Evolutionary conservation across 2,888 invertebrate genomes (phyloP).

Genomic region (Adineta ricciae): DNA sequence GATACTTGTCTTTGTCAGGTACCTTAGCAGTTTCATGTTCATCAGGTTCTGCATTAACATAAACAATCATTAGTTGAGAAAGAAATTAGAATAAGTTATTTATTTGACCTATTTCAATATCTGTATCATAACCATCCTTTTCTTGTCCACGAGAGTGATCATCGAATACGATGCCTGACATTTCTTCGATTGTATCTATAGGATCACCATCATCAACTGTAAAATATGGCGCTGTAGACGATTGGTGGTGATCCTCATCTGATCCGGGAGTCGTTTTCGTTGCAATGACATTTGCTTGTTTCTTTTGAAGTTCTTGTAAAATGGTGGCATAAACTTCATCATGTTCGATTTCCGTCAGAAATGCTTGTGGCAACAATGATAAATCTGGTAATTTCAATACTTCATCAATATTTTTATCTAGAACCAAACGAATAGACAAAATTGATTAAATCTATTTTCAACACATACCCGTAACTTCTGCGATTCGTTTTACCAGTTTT

Average conservation of each 20-base stretch:
- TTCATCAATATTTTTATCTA: constrained; percentile 10
- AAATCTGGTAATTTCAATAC: not conserved
- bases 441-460: not conserved
- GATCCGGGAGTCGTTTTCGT: not conserved
- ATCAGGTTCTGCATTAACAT: not conserved
- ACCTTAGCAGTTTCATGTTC: not conserved
- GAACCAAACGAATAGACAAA: not conserved
- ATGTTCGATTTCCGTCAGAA: not conserved
- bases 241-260: not conserved
- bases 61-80: not conserved
- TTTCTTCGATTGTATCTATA: not conserved
- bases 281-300: not conserved
- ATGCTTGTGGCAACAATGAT: not conserved
- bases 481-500: not conserved
- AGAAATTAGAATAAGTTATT: not conserved
- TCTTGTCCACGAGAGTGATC: not conserved
- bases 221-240: not conserved
- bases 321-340: constrained; percentile 5
- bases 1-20: not conserved
- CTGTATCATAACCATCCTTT: not conserved
- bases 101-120: not conserved
- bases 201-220: not conserved
- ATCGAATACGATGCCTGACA: not conserved
- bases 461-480: not conserved
- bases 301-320: not conserved